Evolutionary conservation across 2,888 invertebrate genomes (phyloP), one percentile per base, ranked within the genome.

Genomic region (Hirtodrosophila cameraria): DNA sequence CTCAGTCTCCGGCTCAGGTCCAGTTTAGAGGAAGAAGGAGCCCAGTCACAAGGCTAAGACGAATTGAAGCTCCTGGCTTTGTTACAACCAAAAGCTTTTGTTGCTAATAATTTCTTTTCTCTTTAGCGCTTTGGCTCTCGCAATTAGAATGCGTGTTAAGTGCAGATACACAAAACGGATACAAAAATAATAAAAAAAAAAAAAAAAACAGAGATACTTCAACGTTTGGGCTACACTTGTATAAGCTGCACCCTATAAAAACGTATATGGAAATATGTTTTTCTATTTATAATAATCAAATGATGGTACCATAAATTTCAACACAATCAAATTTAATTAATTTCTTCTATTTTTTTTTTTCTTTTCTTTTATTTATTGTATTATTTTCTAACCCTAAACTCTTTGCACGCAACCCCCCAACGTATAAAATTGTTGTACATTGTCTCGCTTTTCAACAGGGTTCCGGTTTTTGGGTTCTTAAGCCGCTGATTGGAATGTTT

Each of bases 131-230:
- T 18, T 45, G 39, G 23, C 23, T 23, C 68, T 55, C 54, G 89
- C 89, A 89, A 89, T 89, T 89, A 89, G 89, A 89, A 89, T 89
- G 88, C 89, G 89, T 89, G 88, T 88, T 89, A 89, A 88, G 87
- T 87, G 89, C 75, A 82, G 74, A 74, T 67, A 70, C 61, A 75
- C 35, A 54, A 36, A 45, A 49, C 48, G 46, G 30, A 43, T 28
- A 68, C 48, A 42, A 62, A 20, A 49, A 28, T 43, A 42, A 62
- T 12, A 49, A 28, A 41, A 36, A 35, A 48, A 46, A 65, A 42
- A 43, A 57, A 46, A 54, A 48, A 54, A 55, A 63, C 55, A 66
- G 75, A 9, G 39, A 42, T 18, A 18, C 28, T 16, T 3, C 12
- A 16, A 41, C 20, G 50, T 35, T 49, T 43, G 36, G 38, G 43